Base-by-base conservation (phyloP, 2,888 invertebrate genomes). In the Ophioninae sp. region DNA sequence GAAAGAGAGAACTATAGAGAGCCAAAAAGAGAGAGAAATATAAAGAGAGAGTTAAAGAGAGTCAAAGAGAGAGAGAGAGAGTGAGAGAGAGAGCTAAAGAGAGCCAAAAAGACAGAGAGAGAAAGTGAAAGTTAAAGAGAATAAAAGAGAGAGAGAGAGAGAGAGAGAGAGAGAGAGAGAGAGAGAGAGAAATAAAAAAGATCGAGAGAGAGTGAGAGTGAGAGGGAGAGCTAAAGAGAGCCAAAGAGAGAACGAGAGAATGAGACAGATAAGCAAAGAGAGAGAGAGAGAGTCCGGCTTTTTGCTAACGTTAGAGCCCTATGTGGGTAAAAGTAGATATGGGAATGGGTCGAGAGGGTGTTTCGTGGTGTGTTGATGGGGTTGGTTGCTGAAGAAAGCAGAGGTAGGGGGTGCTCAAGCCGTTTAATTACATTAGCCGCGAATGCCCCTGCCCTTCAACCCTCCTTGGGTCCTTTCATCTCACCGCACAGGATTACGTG, bases 341-440 rank as follows among this genome's bases (percentile, higher is more conserved):
- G 85, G 72, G 81, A 81, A 81, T 81, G 80, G 83, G 71, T 81
- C 61, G 81, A 73, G 77, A 81, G 85, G 79, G 85, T 86, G 84
- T 74, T 84, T 79, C 74, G 78, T 51, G 78, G 74, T 84, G 84
- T 81, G 84, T 84, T 72, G 75, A 79, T 67, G 84, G 37, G 74
- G 80, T 65, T 77, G 78, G 81, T 73, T 59, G 75, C 73, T 61
- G 79, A 20, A 44, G 72, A 22, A 56, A 65, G 56, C 30, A 41
- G 9, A 73, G 22, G 20, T 41, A 37, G 63, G 30, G 68, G 67
- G 69, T 84, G 85, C 85, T 88, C 87, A 87, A 87, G 87, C 88
- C 88, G 87, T 89, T 90, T 89, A 90, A 90, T 90, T 90, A 90
- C 88, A 90, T 90, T 90, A 90, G 88, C 87, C 85, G 81, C 86